Evolutionary conservation across 37 sponge, comb jelly and placozoan genomes (phyloP), one percentile per base, ranked within the genome.

Genomic region (Axinella damicornis): DNA sequence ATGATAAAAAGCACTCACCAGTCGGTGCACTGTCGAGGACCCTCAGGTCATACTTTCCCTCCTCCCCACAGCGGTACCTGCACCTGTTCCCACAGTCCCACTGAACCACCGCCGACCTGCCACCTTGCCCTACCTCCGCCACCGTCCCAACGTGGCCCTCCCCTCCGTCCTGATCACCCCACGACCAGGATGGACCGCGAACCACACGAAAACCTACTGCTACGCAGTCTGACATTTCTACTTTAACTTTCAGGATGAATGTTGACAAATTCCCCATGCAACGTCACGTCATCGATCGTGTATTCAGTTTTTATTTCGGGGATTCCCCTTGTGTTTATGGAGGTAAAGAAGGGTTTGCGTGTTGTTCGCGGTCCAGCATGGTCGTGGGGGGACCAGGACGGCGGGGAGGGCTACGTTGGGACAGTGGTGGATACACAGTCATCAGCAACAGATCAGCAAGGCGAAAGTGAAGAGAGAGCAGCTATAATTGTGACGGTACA

Each of bases 181-280:
- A 95, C 40, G 85, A 74, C 96, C 96, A 95, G 81, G 92, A 88
- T 1, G 96, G 96, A 20, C 92, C 96, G 27, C 96, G 85, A 18
- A 95, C 96, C 22, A 95, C 96, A 73, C 96, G 90, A 2, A 82
- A 37, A 55, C 95, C 96, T 33, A 83, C 58, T 46, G 46, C 9
- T 46, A 4, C n/a, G n/a, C n/a, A n/a, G n/a, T 4, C 46, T 46
- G 46, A 46, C 46, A 46, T 46, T 46, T 12, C n/a, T n/a, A n/a
- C n/a, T n/a, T n/a, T n/a, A n/a, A n/a, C n/a, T n/a, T n/a, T n/a
- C n/a, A n/a, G n/a, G n/a, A n/a, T n/a, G n/a, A n/a, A n/a, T n/a
- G n/a, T n/a, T n/a, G n/a, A n/a, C n/a, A n/a, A n/a, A n/a, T n/a
- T n/a, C n/a, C n/a, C n/a, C n/a, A n/a, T n/a, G n/a, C n/a, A n/a